Conservation (phyloP, 2,888 invertebrate species). For the Archips crataeganus region DNA sequence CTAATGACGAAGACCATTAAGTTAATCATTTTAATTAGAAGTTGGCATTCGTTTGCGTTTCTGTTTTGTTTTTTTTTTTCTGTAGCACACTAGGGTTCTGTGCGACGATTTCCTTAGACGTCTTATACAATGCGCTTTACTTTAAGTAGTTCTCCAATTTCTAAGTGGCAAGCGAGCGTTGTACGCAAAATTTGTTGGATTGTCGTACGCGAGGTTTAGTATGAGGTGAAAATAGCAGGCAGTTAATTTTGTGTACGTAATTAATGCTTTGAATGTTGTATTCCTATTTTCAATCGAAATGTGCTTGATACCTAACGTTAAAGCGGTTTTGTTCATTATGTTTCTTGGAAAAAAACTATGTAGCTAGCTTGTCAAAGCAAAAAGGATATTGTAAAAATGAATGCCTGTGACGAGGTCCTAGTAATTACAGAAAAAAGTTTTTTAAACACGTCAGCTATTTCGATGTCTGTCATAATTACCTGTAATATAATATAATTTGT, state of each 20-base stretch:
- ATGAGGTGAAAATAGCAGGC: not conserved
- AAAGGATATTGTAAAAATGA: too few species aligned
- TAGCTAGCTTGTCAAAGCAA: too few species aligned
- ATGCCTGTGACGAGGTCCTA: too few species aligned
- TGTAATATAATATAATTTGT: too few species aligned
- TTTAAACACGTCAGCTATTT: too few species aligned
- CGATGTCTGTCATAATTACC: too few species aligned
- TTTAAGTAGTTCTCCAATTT: conserved; percentile 31
- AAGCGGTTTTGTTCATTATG: not conserved
- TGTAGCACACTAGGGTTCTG: conserved; percentile 1
- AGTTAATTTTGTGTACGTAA: conserved; percentile 39
- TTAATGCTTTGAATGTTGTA: conserved; percentile 36
- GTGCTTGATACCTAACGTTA: conserved; percentile 6
- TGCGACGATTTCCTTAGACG: conserved; percentile 36
- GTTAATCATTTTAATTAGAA: conserved; percentile 86
- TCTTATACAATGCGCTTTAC: conserved; percentile 42
- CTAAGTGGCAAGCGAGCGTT: conserved; percentile 18
- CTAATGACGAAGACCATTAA: conserved; percentile 86
- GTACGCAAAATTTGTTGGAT: not conserved
- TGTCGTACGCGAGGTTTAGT: not conserved
- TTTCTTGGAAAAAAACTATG: not conserved
- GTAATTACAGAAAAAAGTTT: too few species aligned
- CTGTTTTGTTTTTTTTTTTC: conserved; percentile 51
- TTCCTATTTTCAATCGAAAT: conserved; percentile 34
- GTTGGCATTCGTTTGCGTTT: conserved; percentile 74